Base-by-base conservation (phyloP, 2,113 vertebrate species). In the Diphyllodes magnificus region DNA sequence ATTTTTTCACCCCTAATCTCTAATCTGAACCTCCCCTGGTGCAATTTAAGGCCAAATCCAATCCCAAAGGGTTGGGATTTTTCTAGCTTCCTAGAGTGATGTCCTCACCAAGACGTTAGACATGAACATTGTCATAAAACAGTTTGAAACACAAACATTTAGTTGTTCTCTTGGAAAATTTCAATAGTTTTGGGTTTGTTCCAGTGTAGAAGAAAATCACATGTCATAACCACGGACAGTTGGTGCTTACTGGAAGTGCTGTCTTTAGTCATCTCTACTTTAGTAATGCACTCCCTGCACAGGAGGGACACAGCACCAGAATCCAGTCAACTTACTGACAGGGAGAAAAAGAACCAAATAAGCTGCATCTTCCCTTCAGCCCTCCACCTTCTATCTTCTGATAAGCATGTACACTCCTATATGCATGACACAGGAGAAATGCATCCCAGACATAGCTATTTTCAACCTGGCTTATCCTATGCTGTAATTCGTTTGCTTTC, bases 101-200 rank as follows among this genome's bases (percentile, higher is more conserved):
- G 49, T 76, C 70, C 40, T 96, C 42, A 65, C 30, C 20, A 33
- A 66, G 27, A 86, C 23, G 66, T 66, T 72, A 88, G 49, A 80
- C 6, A 94, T 12, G 3, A 88, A 61, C 28, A 42, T 11, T 61
- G 82, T 76, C 90, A 85, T 0, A 17, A 90, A 94, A 90, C n/a
- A 20, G 20, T 93, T 90, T 90, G 71, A 96, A 95, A 82, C 8
- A 56, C 40, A 81, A 72, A 73, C 23, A 44, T 20, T 88, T 45
- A 44, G 28, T 35, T 96, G 66, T 93, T 94, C 92, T 95, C 92
- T 93, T 95, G 88, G 82, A 95, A 96, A 90, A 27, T 85, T 85
- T 75, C 61, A 90, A 80, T 69, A 82, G 25, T 57, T 95, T 90
- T 92, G 85, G 45, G 60, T 87, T 93, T 90, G 17, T 93, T 92